A percentile compares a stretch with the other conserved stretches of the same genome.
phyloP scores from a whole-genome alignment of 2,797 vertebrate genomes.

The Pangasius sanitwongsei region DNA sequence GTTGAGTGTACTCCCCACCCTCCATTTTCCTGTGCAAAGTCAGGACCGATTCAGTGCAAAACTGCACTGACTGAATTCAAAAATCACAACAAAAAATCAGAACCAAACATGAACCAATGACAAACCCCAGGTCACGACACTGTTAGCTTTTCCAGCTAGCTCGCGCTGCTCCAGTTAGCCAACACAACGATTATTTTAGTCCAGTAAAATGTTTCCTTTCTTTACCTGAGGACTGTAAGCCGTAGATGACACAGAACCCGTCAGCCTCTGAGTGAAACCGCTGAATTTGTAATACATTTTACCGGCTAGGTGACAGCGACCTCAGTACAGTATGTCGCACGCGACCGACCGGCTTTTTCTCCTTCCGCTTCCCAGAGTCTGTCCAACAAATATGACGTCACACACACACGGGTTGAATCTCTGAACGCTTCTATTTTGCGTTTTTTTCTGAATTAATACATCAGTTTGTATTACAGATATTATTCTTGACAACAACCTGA shows the following conservation, averaged over 20 bases:
- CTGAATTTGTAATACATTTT: conserved; percentile 93
- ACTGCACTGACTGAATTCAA: neutral
- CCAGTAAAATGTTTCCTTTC: neutral
- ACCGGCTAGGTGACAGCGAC: conserved; percentile 48
- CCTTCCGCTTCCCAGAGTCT: neutral
- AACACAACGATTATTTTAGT: conserved; percentile 58
- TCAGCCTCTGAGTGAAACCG: conserved; percentile 85
- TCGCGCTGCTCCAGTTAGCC: neutral
- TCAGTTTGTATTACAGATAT: neutral
- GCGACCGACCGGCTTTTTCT: conserved; percentile 43
- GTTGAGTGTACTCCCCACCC: neutral
- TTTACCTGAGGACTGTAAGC: conserved; percentile 88
- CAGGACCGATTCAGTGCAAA: neutral
- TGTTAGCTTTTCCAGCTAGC: neutral
- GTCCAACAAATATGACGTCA: conserved; percentile 65
- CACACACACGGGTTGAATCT: too few species aligned
- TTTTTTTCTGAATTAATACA: neutral
- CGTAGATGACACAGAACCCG: conserved; percentile 73
- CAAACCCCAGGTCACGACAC: neutral
- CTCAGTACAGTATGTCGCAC: conserved; percentile 16
- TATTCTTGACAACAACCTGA: too few species aligned
- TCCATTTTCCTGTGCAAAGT: neutral
- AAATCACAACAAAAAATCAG: neutral
- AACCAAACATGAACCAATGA: neutral
- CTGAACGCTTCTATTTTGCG: neutral